Conservation (phyloP, 2,888 invertebrate genomes). For the Sphaerophoria rueppellii region DNA sequence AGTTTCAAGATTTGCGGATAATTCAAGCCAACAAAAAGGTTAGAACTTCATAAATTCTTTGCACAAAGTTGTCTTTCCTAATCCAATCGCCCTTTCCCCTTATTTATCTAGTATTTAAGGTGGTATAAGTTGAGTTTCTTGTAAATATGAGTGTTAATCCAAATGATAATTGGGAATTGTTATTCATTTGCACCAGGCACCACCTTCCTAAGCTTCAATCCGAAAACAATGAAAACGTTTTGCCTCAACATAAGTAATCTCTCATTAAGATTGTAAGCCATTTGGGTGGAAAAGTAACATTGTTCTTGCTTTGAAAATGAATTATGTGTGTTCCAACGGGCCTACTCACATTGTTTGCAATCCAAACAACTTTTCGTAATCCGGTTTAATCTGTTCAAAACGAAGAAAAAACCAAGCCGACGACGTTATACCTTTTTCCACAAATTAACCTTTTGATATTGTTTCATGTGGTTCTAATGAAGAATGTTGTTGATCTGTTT, state of each 20-base stretch:
- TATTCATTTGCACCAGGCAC: neutral
- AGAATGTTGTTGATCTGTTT: slow-evolving; percentile 39
- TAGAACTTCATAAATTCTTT: too few species aligned
- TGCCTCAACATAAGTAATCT: slow-evolving; percentile 3
- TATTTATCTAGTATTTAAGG: too few species aligned
- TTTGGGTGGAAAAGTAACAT: neutral
- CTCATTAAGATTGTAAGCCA: slow-evolving; percentile 11
- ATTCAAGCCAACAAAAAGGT: too few species aligned
- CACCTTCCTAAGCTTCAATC: neutral
- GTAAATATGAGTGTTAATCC: too few species aligned
- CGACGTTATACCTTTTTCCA: slow-evolving; percentile 11
- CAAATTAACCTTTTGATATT: slow-evolving; percentile 35
- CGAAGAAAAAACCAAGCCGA: neutral
- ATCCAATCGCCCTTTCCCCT: too few species aligned
- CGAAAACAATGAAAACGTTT: neutral
- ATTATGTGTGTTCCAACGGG: too few species aligned
- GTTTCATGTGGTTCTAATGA: neutral
- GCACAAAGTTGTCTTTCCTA: too few species aligned
- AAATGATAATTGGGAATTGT: too few species aligned
- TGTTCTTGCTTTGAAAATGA: too few species aligned
- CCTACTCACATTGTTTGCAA: neutral
- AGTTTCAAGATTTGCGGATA: too few species aligned
- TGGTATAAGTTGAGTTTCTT: too few species aligned
- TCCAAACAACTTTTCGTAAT: slow-evolving; percentile 10
- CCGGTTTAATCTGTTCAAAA: slow-evolving; percentile 3